phyloP scores from a whole-genome alignment of 2,113 vertebrate species.

The Elephas maximus region DNA sequence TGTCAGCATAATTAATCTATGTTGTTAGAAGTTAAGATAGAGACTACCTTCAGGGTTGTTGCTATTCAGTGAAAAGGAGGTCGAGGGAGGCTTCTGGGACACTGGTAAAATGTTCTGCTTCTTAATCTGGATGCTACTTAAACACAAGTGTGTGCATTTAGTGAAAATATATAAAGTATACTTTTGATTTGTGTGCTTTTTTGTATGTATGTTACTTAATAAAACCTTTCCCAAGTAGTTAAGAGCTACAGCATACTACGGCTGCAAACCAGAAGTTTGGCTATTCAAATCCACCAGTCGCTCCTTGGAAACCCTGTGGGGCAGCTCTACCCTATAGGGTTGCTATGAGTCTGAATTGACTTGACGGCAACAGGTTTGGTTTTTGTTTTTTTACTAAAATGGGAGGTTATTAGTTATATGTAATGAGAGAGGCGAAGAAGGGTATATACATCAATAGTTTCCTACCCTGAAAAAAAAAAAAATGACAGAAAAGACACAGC shows the following conservation, averaged over 20 bases:
- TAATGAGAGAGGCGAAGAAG: not conserved
- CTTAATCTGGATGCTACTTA: not conserved
- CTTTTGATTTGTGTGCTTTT: not conserved
- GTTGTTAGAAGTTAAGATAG: not conserved
- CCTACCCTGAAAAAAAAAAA: not conserved
- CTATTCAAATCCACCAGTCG: no score
- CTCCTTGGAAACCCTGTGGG: no score
- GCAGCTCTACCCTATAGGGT: no score
- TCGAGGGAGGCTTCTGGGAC: not conserved
- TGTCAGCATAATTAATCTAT: not conserved
- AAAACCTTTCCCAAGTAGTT: not conserved
- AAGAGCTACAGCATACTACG: no score
- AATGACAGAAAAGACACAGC: not conserved
- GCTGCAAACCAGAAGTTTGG: no score
- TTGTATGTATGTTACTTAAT: not conserved
- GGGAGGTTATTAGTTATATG: not conserved
- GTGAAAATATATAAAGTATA: not conserved
- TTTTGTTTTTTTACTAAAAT: not conserved
- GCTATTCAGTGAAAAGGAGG: not conserved
- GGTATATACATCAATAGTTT: not conserved
- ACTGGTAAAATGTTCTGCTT: not conserved
- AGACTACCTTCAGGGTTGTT: not conserved
- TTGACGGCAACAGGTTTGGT: no score
- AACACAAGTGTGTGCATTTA: not conserved
- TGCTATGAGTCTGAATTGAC: no score